Percentiles rank a stretch among this genome's conserved stretches.
Evolutionary conservation across 2,888 invertebrate species (phyloP).

Genomic region (Nasonovia ribisnigri): DNA sequence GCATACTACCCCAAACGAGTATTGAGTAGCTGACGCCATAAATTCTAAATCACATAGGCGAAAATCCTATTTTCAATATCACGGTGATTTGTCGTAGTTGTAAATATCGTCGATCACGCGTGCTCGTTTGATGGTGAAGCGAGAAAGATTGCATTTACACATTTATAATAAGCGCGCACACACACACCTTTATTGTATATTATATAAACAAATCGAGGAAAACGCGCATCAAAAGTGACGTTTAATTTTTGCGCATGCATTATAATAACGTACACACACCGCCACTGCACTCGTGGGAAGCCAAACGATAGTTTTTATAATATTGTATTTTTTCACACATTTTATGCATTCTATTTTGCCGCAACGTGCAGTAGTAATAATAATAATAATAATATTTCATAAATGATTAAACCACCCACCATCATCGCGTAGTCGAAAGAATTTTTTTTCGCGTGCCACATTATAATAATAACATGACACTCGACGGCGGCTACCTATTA

Average conservation of each 20-base stretch:
- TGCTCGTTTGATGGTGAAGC: neutral
- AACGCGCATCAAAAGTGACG: conserved; percentile 25
- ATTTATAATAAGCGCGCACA: neutral
- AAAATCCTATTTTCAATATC: neutral
- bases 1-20: neutral
- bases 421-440: neutral
- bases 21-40: neutral
- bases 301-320: neutral
- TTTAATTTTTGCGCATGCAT: conserved; percentile 38
- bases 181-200: neutral
- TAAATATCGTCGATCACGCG: neutral
- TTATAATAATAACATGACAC: conserved; percentile 16
- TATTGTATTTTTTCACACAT: neutral
- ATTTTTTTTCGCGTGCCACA: conserved; percentile 15
- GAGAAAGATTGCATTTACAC: neutral
- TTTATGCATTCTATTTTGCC: neutral
- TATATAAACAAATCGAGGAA: neutral
- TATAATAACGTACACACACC: neutral
- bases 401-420: conserved; percentile 30
- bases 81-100: neutral
- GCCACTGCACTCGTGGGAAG: neutral
- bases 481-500: neutral
- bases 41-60: neutral
- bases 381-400: conserved; percentile 34
- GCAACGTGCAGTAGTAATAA: neutral